Evolutionary conservation across 2,888 invertebrate genomes (phyloP).

Genomic region (Griposia aprilina): DNA sequence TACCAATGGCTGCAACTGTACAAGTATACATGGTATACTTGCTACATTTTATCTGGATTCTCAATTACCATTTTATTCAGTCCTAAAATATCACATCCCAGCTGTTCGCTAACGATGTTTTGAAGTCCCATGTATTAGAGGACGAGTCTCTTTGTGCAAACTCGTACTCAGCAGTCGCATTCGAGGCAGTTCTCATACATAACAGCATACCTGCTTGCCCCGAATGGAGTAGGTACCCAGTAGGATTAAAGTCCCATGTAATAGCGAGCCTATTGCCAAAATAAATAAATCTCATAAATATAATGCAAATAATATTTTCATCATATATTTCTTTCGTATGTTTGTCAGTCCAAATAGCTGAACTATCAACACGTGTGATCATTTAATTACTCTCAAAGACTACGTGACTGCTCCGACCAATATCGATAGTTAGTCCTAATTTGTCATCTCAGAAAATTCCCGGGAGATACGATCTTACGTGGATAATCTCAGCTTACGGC

Average conservation of each 20-base stretch:
- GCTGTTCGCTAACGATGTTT: neutral
- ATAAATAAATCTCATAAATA: constrained; percentile 19
- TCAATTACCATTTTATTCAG: neutral
- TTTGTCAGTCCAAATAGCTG: constrained; percentile 25
- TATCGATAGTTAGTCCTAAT: constrained; percentile 50
- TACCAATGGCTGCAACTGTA: no score
- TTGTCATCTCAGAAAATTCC: constrained; percentile 37
- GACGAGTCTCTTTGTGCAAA: no score
- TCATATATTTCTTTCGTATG: neutral
- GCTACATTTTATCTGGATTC: neutral
- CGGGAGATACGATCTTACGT: constrained; percentile 17
- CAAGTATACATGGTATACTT: neutral
- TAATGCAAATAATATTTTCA: constrained; percentile 18
- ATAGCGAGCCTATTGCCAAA: neutral
- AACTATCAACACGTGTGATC: constrained; percentile 32
- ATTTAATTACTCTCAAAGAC: constrained; percentile 43
- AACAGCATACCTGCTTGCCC: neutral
- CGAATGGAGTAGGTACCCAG: neutral
- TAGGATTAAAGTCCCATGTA: neutral
- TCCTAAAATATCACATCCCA: neutral
- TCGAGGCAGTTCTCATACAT: neutral
- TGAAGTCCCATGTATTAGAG: neutral
- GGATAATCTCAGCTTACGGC: constrained; percentile 53
- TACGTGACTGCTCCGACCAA: constrained; percentile 47
- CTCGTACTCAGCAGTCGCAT: neutral